Percentiles rank a stretch among this genome's conserved stretches.
Conservation (phyloP, 1,140 invertebrate genomes). For the Hormaphis cornu region DNA sequence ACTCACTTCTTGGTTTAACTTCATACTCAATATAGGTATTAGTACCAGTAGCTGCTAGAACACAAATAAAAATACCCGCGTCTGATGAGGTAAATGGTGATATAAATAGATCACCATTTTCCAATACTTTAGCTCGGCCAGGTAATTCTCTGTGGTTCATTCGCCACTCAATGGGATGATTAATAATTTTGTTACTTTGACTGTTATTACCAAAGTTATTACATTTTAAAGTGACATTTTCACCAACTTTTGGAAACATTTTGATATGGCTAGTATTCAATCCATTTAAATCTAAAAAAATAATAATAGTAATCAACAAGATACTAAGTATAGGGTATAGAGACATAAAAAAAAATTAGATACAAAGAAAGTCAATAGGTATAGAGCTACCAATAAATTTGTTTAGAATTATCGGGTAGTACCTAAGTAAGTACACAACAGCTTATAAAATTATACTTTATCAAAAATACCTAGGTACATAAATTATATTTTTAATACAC, state of each 20-base stretch:
- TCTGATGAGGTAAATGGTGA: background rate
- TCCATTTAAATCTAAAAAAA: conserved; percentile 1
- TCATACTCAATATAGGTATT: background rate
- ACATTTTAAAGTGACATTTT: conserved; percentile 23
- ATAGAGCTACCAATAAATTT: too few relatives aligned
- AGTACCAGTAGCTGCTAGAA: background rate
- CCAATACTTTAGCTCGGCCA: background rate
- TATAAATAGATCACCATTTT: conserved; percentile 22
- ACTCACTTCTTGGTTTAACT: conserved; percentile 5
- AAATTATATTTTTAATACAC: too few relatives aligned
- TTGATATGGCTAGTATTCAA: background rate
- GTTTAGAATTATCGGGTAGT: too few relatives aligned
- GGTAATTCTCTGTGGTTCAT: conserved; percentile 27
- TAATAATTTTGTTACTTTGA: background rate
- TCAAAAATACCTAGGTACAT: too few relatives aligned
- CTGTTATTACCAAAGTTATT: too few relatives aligned
- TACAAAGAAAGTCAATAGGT: too few relatives aligned
- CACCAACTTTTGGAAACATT: conserved; percentile 21
- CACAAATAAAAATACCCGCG: conserved; percentile 20
- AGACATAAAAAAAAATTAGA: too few relatives aligned
- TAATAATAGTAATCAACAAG: too few relatives aligned
- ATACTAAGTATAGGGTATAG: too few relatives aligned
- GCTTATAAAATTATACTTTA: too few relatives aligned
- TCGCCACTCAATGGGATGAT: background rate
- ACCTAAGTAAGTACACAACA: too few relatives aligned